phyloP scores from a whole-genome alignment of 2,113 vertebrate genomes.

The Perca fluviatilis region DNA sequence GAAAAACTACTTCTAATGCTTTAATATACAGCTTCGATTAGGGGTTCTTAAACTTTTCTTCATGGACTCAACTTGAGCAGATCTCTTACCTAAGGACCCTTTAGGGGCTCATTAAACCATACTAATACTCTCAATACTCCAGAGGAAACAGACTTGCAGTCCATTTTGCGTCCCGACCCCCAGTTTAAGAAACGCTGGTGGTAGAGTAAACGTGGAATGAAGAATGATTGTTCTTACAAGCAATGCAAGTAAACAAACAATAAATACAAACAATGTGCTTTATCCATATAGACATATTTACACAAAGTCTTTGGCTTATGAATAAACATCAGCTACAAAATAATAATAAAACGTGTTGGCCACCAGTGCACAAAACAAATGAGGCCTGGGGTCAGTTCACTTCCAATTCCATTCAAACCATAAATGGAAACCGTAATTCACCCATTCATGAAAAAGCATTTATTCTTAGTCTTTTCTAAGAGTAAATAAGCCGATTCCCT shows the following conservation, averaged over 20 bases:
- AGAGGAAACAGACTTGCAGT: slow-evolving; percentile 3
- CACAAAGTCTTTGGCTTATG: slow-evolving; percentile 99
- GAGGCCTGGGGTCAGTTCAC: slow-evolving; percentile 68
- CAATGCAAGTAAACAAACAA: slow-evolving; percentile 98
- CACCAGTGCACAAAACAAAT: slow-evolving; percentile 89
- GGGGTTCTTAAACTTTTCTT: slow-evolving; percentile 71
- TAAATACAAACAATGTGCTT: slow-evolving; percentile 99
- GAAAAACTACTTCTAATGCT: slow-evolving; percentile 93
- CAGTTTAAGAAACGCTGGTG: slow-evolving; percentile 80
- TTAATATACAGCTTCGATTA: slow-evolving; percentile 78
- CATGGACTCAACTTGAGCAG: slow-evolving; percentile 52
- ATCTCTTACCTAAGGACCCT: slow-evolving; percentile 25
- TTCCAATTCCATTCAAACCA: slow-evolving; percentile 61
- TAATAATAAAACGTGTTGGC: slow-evolving; percentile 85
- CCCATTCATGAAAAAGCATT: not conserved
- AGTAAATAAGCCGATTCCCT: not conserved
- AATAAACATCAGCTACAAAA: slow-evolving; percentile 92
- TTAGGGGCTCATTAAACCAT: slow-evolving; percentile 16
- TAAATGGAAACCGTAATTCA: slow-evolving; percentile 38
- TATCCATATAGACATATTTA: slow-evolving; percentile 99
- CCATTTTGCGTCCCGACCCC: slow-evolving; percentile 31
- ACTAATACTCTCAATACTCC: slow-evolving; percentile 16
- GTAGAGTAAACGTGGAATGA: slow-evolving; percentile 87
- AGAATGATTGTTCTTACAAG: slow-evolving; percentile 92
- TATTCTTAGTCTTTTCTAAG: slow-evolving; percentile 18